phyloP scores from a whole-genome alignment of 1,140 invertebrate genomes.

The Procambarus clarkii region DNA sequence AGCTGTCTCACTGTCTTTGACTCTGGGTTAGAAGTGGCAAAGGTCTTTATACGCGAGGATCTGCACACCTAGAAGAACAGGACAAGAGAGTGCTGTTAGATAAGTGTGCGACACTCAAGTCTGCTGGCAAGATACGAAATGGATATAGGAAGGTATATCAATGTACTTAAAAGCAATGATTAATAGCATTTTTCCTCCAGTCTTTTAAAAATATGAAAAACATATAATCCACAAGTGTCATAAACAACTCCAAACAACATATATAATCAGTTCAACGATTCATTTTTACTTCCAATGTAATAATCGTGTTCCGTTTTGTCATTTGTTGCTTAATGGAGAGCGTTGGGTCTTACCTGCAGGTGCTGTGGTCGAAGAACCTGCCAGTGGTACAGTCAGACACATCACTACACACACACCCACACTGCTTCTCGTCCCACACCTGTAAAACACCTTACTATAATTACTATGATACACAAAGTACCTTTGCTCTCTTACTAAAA shows the following conservation, averaged over 20 bases:
- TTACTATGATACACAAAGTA: too few relatives aligned
- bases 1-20: background rate
- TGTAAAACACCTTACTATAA: background rate
- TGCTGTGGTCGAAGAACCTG: constrained; percentile 32
- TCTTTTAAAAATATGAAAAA: too few relatives aligned
- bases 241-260: background rate
- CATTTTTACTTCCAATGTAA: too few relatives aligned
- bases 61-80: constrained; percentile 46
- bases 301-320: too few relatives aligned
- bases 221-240: background rate
- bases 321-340: background rate
- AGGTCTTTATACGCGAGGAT: background rate
- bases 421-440: constrained; percentile 38
- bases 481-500: too few relatives aligned
- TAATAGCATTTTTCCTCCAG: too few relatives aligned
- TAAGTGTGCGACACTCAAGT: background rate
- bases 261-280: background rate
- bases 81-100: constrained; percentile 31
- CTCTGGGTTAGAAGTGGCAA: background rate
- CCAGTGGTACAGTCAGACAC: constrained; percentile 31
- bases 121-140: background rate
- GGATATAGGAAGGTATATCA: background rate
- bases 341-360: constrained; percentile 34
- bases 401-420: constrained; percentile 26
- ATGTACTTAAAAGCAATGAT: background rate